Evolutionary conservation across 2,888 invertebrate genomes (phyloP), one percentile per base, ranked within the genome.

Genomic region (Leptopilina myrica): DNA sequence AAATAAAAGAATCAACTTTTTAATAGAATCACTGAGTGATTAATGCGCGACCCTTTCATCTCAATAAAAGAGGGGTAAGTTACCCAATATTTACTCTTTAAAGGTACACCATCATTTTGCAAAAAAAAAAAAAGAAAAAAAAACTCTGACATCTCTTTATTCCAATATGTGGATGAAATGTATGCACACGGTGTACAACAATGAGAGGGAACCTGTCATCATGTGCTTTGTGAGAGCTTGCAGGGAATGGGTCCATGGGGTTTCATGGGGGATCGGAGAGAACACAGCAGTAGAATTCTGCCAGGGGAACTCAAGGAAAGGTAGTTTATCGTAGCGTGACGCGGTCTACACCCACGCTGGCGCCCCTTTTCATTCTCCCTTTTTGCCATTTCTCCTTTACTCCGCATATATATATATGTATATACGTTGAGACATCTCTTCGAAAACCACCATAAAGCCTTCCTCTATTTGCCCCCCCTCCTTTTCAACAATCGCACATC

Each of bases 121-220:
- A 49, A 73, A 56, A 43, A 43, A 43, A 43, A 43, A 43, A 43
- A 43, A 20, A 20, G 20, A 20, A 20, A 20, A 20, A 20, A 20
- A 14, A n/a, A 56, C 33, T 56, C 33, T 73, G 53, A 53, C 53
- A 53, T 53, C 53, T 73, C 56, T 56, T 73, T 56, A 73, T 73
- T 33, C 9, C 5, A 7, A 49, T 73, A n/a, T 73, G 53, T 73
- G n/a, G 53, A 56, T 53, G n/a, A 14, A 53, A 73, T 73, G n/a
- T 73, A 56, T 53, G 33, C 33, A 53, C 15, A 64, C 75, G 78
- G 78, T 80, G 79, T 80, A 81, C 83, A 86, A 88, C 88, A 89
- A 88, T 88, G 87, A 87, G 86, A 85, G 85, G 86, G 85, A 33
- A 86, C 86, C 88, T 89, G 88, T 89, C 88, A 88, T 87, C 88